Evolutionary conservation across 2,113 vertebrate genomes (phyloP).

Genomic region (Naja naja): DNA sequence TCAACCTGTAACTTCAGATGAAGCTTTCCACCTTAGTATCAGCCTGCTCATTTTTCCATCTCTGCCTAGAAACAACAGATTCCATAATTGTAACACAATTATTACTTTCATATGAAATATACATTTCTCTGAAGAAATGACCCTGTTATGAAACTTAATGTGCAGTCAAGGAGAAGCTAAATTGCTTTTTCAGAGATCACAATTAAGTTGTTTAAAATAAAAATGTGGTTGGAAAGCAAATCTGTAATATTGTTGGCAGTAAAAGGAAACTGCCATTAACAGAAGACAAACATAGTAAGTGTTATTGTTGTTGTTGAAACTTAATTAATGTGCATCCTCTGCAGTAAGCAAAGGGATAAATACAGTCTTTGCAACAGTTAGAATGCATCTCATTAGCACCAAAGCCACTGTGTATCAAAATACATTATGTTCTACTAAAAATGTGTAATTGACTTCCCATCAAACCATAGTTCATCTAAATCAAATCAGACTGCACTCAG

Average conservation of each 20-base stretch:
- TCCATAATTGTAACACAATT: slow-evolving; percentile 3
- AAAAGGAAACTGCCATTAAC: slow-evolving; percentile 48
- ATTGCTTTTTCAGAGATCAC: slow-evolving; percentile 41
- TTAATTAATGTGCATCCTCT: slow-evolving; percentile 62
- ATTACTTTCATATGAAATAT: not conserved
- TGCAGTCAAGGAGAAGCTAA: slow-evolving; percentile 7
- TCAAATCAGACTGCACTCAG: slow-evolving; percentile 35
- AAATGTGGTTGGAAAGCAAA: slow-evolving; percentile 51
- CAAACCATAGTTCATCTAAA: slow-evolving; percentile 61
- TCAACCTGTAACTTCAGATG: not conserved
- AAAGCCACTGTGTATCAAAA: slow-evolving; percentile 53
- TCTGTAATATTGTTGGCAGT: slow-evolving; percentile 48
- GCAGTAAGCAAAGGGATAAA: slow-evolving; percentile 53
- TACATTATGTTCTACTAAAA: slow-evolving; percentile 50
- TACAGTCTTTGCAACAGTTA: slow-evolving; percentile 51
- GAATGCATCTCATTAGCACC: slow-evolving; percentile 63
- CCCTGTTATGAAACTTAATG: slow-evolving; percentile 15
- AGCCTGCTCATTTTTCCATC: not conserved
- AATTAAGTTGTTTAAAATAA: slow-evolving; percentile 52
- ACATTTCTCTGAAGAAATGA: slow-evolving; percentile 23
- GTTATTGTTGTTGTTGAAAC: slow-evolving; percentile 45
- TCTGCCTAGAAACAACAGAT: not conserved
- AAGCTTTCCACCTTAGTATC: not conserved
- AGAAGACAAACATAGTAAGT: slow-evolving; percentile 53
- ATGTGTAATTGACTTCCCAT: slow-evolving; percentile 61